phyloP scores from a whole-genome alignment of 2,888 invertebrate genomes.

The Pheosia gnoma region DNA sequence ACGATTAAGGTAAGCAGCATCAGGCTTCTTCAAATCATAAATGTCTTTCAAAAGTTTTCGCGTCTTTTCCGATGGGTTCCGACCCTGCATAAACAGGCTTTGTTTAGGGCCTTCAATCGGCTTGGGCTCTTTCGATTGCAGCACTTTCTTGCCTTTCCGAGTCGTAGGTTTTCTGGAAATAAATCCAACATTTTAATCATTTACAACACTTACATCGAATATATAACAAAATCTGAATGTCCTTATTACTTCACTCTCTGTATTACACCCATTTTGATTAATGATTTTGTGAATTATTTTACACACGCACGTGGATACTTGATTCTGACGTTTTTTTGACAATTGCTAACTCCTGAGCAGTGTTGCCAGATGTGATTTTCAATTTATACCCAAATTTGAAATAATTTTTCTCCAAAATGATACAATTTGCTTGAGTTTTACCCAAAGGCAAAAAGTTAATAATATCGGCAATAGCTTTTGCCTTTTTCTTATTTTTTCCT shows the following conservation, averaged over 20 bases:
- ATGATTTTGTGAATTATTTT: constrained; percentile 2
- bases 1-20: constrained; percentile 88
- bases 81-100: constrained; percentile 93
- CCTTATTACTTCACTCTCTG: constrained; percentile 70
- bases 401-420: too few species aligned
- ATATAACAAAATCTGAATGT: background rate
- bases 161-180: constrained; percentile 93
- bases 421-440: too few species aligned
- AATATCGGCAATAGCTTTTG: too few species aligned
- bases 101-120: constrained; percentile 94
- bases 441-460: too few species aligned
- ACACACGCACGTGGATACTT: background rate
- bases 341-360: too few species aligned
- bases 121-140: constrained; percentile 93
- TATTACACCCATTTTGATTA: constrained; percentile 62
- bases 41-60: constrained; percentile 92
- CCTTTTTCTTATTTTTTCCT: too few species aligned
- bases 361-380: too few species aligned
- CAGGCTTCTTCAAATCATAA: constrained; percentile 93
- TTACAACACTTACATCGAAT: background rate
- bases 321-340: too few species aligned
- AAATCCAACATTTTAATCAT: background rate
- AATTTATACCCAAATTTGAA: too few species aligned
- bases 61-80: constrained; percentile 89
- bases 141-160: constrained; percentile 92